phyloP scores from a whole-genome alignment of 2,113 vertebrate genomes.

The Zapus hudsonius region DNA sequence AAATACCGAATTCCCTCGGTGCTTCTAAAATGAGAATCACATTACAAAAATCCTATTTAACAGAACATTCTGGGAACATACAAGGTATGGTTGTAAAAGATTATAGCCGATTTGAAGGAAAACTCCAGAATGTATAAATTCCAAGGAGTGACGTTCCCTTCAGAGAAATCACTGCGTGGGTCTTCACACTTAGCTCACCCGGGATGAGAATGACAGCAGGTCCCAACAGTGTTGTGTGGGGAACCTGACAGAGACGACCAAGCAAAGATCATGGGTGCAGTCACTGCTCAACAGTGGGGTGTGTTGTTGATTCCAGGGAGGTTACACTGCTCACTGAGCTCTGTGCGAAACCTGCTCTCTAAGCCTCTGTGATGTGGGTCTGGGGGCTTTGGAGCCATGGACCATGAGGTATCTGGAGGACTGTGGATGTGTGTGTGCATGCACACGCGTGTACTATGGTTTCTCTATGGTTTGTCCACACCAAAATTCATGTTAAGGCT shows the following conservation, averaged over 20 bases:
- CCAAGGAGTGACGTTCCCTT: constrained; percentile 33
- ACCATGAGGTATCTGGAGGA: not conserved
- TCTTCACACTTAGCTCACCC: constrained; percentile 45
- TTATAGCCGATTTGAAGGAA: constrained; percentile 63
- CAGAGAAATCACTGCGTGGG: not conserved
- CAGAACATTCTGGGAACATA: constrained; percentile 51
- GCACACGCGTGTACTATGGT: not conserved
- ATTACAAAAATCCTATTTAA: constrained; percentile 70
- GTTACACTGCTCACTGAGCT: not conserved
- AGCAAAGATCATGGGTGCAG: not conserved
- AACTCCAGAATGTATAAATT: constrained; percentile 57
- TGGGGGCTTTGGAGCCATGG: not conserved
- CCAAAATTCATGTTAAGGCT: not conserved
- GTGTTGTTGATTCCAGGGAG: not conserved
- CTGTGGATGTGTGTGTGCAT: not conserved
- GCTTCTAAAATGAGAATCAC: constrained; percentile 62
- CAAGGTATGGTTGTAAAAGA: constrained; percentile 67
- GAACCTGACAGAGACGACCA: not conserved
- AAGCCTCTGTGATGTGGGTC: not conserved
- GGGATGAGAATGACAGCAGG: not conserved
- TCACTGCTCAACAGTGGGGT: not conserved
- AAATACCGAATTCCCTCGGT: constrained; percentile 54
- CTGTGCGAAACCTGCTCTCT: not conserved
- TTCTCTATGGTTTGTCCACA: not conserved
- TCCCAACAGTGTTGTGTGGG: not conserved